Evolutionary conservation across 2,888 invertebrate species (phyloP), one percentile per base, ranked within the genome.

Genomic region (Leuctra nigra): DNA sequence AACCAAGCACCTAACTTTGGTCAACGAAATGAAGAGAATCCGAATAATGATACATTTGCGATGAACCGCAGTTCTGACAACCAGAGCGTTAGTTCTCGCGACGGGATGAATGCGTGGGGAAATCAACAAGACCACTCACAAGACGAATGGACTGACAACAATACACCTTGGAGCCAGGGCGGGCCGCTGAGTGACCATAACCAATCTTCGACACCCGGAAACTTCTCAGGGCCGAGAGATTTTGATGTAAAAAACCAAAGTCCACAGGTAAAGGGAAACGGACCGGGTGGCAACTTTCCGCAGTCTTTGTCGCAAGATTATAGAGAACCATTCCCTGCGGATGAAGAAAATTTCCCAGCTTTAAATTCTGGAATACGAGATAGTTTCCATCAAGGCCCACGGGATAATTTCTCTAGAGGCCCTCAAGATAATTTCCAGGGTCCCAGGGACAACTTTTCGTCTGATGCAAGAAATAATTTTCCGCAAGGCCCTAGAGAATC

Each of bases 31-130:
- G 18, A 41, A 41, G 18, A 3, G 11, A 41, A 41, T 13, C 20
- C 24, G 14, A 53, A 46, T 23, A 61, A 55, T 25, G 56, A 58
- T 29, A 22, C 55, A 1, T 59, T 59, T 44, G 58, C 59, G 60
- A 61, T 25, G 59, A 64, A 7, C 29, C 29, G 6, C n/a, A n/a
- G n/a, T n/a, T n/a, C n/a, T n/a, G n/a, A n/a, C n/a, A n/a, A n/a
- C n/a, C n/a, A n/a, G n/a, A n/a, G n/a, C n/a, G n/a, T n/a, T n/a
- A n/a, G n/a, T n/a, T n/a, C n/a, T n/a, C n/a, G n/a, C n/a, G n/a
- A n/a, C n/a, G n/a, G n/a, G n/a, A n/a, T n/a, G n/a, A n/a, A n/a
- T n/a, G n/a, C n/a, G n/a, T n/a, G n/a, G n/a, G n/a, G n/a, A n/a
- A n/a, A n/a, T n/a, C n/a, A n/a, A n/a, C n/a, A n/a, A n/a, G n/a